A percentile compares a stretch with the other conserved stretches of the same genome.
Conservation (phyloP, 2,797 vertebrate genomes). For the Takifugu rubripes region DNA sequence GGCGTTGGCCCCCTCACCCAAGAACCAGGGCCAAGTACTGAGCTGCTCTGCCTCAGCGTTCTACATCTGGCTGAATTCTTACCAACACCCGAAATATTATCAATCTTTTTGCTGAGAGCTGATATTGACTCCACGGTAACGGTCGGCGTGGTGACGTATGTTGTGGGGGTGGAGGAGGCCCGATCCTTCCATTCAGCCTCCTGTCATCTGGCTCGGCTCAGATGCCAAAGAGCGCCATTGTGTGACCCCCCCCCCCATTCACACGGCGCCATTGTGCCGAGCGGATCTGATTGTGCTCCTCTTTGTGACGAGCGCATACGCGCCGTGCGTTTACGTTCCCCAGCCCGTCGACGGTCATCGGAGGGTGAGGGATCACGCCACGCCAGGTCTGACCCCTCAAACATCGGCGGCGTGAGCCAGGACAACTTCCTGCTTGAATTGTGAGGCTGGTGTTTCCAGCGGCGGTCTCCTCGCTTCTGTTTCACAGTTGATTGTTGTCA, state of each 20-base stretch:
- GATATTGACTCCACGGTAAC: slow-evolving; percentile 51
- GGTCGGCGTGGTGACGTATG: slow-evolving; percentile 49
- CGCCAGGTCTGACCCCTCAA: too few species aligned
- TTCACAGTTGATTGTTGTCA: neutral
- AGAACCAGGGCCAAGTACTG: too few species aligned
- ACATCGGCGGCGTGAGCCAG: too few species aligned
- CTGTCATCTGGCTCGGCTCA: slow-evolving; percentile 65
- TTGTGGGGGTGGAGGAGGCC: slow-evolving; percentile 60
- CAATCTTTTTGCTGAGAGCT: slow-evolving; percentile 24
- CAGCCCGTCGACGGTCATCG: too few species aligned
- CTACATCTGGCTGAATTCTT: too few species aligned
- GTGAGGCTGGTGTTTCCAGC: too few species aligned
- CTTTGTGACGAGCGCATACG: neutral
- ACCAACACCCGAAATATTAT: too few species aligned
- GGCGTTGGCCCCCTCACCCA: too few species aligned
- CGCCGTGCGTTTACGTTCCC: slow-evolving; percentile 52
- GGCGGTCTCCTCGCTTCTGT: slow-evolving; percentile 1
- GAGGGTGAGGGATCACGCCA: too few species aligned
- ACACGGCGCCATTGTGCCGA: slow-evolving; percentile 64
- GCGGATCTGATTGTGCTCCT: slow-evolving; percentile 58
- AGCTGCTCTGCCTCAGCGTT: too few species aligned
- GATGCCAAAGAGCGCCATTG: slow-evolving; percentile 68
- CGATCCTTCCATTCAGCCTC: slow-evolving; percentile 62
- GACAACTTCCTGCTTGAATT: too few species aligned
- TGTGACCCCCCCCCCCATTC: slow-evolving; percentile 61